These are phyloP conservation scores for Anguilla marmorata DNA, from an alignment of 2,797 vertebrate species.

Conservation along the genomic window DNA sequence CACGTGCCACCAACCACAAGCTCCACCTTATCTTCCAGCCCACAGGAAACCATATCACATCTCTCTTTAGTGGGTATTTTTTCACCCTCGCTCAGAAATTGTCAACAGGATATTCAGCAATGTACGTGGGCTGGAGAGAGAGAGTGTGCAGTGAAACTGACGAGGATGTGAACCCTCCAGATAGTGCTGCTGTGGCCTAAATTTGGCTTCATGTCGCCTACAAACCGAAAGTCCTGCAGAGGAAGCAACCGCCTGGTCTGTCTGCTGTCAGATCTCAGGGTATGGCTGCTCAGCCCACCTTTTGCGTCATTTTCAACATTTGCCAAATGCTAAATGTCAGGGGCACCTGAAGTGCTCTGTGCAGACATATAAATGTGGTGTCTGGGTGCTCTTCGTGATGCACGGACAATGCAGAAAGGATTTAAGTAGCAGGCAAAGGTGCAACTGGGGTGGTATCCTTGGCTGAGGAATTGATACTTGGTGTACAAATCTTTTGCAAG, in stretches of 20 bases:
- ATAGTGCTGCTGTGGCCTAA: neutral
- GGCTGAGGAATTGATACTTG: neutral
- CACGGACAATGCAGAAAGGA: neutral
- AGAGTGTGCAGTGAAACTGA: neutral
- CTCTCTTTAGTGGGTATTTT: constrained; percentile 10
- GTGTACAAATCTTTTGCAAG: neutral
- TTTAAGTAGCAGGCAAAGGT: neutral
- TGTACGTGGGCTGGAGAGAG: neutral
- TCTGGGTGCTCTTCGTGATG: neutral
- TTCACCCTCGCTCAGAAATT: neutral
- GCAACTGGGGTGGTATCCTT: neutral
- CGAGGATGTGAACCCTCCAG: neutral
- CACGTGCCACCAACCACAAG: neutral
- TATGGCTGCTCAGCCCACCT: neutral
- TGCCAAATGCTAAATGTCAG: neutral
- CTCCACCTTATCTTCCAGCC: constrained; percentile 4
- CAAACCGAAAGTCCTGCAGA: neutral
- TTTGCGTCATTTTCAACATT: neutral
- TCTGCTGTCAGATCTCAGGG: neutral
- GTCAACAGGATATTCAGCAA: constrained; percentile 23
- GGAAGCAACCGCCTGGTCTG: neutral
- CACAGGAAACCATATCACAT: constrained; percentile 4
- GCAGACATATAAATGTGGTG: neutral
- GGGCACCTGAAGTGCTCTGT: neutral
- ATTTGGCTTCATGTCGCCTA: neutral